Percentiles rank a stretch among this genome's conserved stretches.
These are phyloP conservation scores for Epizoanthus fatuus DNA, from an alignment of 92 coral and sea anemone genomes.

Conservation along the genomic window DNA sequence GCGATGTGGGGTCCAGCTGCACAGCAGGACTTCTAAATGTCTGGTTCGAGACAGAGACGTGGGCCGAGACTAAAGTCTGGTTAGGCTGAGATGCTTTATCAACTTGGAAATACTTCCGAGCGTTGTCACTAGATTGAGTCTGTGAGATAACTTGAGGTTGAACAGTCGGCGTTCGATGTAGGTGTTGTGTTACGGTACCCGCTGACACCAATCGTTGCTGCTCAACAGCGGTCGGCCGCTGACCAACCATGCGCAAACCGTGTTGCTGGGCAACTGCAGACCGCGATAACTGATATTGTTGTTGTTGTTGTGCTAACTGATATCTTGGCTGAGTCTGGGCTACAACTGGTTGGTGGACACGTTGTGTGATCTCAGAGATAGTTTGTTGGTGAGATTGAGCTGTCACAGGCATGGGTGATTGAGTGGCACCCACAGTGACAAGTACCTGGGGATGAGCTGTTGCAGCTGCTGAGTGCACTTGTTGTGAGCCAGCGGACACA, in stretches of 20 bases:
- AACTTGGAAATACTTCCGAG: background rate
- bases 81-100: background rate
- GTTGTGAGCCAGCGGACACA: background rate
- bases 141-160: background rate
- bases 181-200: background rate
- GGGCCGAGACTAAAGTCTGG: background rate
- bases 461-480: background rate
- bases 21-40: background rate
- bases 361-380: no score
- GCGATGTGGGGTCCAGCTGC: background rate
- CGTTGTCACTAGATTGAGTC: no score
- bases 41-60: background rate
- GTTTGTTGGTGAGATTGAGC: slow-evolving; percentile 4
- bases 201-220: background rate
- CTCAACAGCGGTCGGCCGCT: slow-evolving; percentile 1
- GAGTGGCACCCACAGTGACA: background rate
- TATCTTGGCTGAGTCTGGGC: background rate
- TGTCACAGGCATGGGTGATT: background rate
- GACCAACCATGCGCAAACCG: background rate
- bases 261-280: background rate
- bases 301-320: background rate
- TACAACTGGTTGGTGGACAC: background rate
- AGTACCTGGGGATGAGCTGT: background rate
- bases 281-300: background rate
- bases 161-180: background rate